phyloP scores from a whole-genome alignment of 1,140 invertebrate species.

The Drosophila santomea region DNA sequence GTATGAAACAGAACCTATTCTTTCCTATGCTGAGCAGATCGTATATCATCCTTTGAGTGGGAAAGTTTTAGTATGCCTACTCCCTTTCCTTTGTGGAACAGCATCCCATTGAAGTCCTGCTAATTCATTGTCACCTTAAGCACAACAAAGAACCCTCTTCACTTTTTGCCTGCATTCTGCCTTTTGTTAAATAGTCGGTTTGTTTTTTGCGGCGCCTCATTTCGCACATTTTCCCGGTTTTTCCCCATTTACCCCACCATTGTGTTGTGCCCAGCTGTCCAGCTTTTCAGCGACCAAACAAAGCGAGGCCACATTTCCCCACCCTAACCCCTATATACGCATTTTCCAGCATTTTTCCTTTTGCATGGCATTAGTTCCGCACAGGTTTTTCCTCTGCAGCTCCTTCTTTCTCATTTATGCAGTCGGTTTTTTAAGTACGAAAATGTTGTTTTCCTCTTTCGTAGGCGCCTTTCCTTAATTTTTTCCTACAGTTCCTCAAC shows the following conservation, averaged over 20 bases:
- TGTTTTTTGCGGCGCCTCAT: slow-evolving; percentile 42
- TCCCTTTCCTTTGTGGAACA: not conserved
- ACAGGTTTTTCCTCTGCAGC: slow-evolving; percentile 30
- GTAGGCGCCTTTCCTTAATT: slow-evolving; percentile 5
- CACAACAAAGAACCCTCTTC: slow-evolving; percentile 32
- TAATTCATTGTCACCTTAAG: slow-evolving; percentile 76
- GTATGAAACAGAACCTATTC: not conserved
- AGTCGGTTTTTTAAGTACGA: slow-evolving; percentile 29
- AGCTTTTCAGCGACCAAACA: slow-evolving; percentile 46
- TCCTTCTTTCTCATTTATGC: slow-evolving; percentile 43
- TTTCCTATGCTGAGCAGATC: slow-evolving; percentile 1
- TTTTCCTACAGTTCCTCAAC: slow-evolving; percentile 24
- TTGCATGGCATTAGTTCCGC: slow-evolving; percentile 13
- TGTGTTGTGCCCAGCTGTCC: slow-evolving; percentile 49
- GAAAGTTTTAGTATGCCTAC: slow-evolving; percentile 8
- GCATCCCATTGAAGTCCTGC: slow-evolving; percentile 48
- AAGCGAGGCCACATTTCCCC: slow-evolving; percentile 12
- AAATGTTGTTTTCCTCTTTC: slow-evolving; percentile 25
- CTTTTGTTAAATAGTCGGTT: slow-evolving; percentile 43
- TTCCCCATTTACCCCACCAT: not conserved
- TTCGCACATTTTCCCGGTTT: slow-evolving; percentile 17
- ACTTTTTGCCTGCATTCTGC: slow-evolving; percentile 27
- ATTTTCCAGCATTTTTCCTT: not conserved
- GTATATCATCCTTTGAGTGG: slow-evolving; percentile 20
- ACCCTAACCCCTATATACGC: not conserved